Base-by-base conservation (phyloP, 1,140 invertebrate species). In the Idris sp. region DNA sequence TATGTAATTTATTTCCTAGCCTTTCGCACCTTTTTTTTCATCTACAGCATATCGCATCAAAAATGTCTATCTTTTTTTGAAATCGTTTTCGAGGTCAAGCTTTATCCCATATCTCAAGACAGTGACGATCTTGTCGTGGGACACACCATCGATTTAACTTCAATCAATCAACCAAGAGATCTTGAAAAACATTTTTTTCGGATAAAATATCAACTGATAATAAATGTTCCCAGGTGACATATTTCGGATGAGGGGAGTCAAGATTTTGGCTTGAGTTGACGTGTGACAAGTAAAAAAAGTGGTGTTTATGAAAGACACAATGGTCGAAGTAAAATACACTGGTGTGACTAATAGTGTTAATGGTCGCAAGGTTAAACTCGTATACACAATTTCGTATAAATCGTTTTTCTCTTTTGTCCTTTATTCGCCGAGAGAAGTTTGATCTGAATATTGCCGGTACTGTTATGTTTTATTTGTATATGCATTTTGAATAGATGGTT, bases 1-100 rank as follows among this genome's bases (percentile, higher is more conserved):
- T 69, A 84, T 85, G 79, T 84, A 85, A 85, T 86, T 86, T 86
- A 83, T 77, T 73, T 79, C 76, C 73, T 62, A 41, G 61, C 77
- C 67, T 51, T 65, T 62, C 74, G 48, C 48, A 74, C 67, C 59
- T 67, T 74, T 44, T 11, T 62, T 54, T 72, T 72, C 71, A 62
- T 67, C 46, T 43, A 31, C 64, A 26, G 18, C 38, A 43, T 58
- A 38, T 64, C 44, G 48, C 59, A 38, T 48, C 11, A 53, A 61
- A 74, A n/a, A n/a, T n/a, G n/a, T 74, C 71, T 61, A 48, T 54
- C 71, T 65, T 65, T 61, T 61, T 53, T 73, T 53, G 51, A 53
- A 73, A 73, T 73, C 69, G 35, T 59, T 73, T 15, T 30, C 41
- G 51, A 73, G 69, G 69, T 73, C 69, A 73, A 53, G 36, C 53